Evolutionary conservation across 2,113 vertebrate genomes (phyloP).

Genomic region (Otocyon megalotis): DNA sequence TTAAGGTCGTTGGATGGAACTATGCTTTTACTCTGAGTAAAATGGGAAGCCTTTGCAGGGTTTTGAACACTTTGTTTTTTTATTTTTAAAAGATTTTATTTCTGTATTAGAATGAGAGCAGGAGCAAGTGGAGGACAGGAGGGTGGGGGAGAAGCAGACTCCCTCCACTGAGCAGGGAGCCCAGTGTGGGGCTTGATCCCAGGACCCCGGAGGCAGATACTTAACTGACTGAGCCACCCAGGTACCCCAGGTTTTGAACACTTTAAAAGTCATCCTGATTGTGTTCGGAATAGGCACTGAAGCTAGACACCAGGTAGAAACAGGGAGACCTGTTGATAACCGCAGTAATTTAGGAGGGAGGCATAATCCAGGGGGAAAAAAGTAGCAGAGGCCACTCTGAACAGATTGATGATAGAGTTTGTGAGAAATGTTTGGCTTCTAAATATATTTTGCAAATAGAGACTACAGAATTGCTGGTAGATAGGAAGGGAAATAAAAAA

Average conservation of each 20-base stretch:
- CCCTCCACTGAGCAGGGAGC: neutral
- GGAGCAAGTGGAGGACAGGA: neutral
- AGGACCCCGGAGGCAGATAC: neutral
- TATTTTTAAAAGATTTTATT: too few species aligned
- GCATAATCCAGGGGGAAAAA: neutral
- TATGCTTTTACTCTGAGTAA: neutral
- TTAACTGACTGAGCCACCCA: too few species aligned
- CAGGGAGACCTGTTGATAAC: neutral
- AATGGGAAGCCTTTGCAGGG: neutral
- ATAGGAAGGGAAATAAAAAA: slow-evolving; percentile 35
- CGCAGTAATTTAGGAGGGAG: neutral
- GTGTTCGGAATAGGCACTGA: neutral
- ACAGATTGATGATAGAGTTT: neutral
- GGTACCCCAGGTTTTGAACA: neutral
- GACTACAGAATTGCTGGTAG: neutral
- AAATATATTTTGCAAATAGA: slow-evolving; percentile 20
- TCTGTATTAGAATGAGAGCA: too few species aligned
- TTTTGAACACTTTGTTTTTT: neutral
- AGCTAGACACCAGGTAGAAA: neutral
- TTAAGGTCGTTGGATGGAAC: neutral
- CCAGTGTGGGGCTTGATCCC: neutral
- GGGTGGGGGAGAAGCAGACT: neutral
- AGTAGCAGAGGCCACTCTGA: neutral
- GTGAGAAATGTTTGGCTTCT: slow-evolving; percentile 31
- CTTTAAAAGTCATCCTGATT: neutral